phyloP scores from a whole-genome alignment of 23 tunicate genomes.

The Halocynthia roretzi region DNA sequence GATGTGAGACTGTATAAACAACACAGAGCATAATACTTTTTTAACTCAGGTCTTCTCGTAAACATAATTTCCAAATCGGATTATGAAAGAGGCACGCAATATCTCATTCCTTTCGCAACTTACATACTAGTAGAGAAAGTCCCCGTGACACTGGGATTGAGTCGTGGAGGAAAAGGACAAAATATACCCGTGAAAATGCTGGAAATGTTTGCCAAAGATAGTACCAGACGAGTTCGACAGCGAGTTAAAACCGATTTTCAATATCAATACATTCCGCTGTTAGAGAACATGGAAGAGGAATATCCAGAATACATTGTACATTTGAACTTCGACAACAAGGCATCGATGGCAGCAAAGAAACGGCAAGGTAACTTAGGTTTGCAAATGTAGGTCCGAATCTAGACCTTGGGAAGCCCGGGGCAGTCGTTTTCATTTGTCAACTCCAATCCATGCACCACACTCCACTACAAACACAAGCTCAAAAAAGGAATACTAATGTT shows the following conservation, averaged over 20 bases:
- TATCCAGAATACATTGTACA: constrained; percentile 12
- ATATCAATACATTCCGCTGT: constrained; percentile 21
- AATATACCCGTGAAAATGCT: background rate
- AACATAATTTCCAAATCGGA: constrained; percentile 2
- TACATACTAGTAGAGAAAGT: constrained; percentile 55
- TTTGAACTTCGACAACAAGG: background rate
- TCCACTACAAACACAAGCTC: too few species aligned
- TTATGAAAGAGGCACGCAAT: constrained; percentile 21
- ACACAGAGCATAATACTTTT: too few species aligned
- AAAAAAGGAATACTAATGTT: too few species aligned
- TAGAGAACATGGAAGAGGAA: background rate
- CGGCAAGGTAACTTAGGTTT: too few species aligned
- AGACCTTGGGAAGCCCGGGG: too few species aligned
- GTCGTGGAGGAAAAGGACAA: background rate
- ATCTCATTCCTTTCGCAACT: constrained; percentile 16
- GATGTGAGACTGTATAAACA: too few species aligned
- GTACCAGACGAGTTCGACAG: background rate
- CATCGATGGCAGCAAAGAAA: background rate
- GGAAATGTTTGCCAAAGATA: constrained; percentile 2
- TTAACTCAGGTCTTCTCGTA: constrained; percentile 2
- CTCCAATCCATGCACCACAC: too few species aligned
- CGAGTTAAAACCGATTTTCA: constrained; percentile 9
- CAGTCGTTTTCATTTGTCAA: too few species aligned
- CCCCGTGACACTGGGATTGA: constrained; percentile 17
- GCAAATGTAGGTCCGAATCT: too few species aligned